Base-by-base conservation (phyloP, 2,797 vertebrate genomes). In the Falco peregrinus region DNA sequence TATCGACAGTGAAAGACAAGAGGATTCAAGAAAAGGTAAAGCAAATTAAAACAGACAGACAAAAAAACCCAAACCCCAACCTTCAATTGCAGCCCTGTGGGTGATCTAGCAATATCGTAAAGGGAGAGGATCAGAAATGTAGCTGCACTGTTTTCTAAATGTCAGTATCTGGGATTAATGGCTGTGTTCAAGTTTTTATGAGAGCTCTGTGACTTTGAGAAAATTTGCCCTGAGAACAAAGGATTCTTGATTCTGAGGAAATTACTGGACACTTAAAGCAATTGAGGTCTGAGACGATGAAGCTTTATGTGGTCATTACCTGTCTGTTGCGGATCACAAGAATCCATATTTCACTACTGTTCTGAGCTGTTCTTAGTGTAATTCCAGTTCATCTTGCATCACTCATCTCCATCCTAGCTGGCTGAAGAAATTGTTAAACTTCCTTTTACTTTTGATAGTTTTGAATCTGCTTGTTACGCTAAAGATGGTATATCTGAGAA, bases 21-120 rank as follows among this genome's bases (percentile, higher is more conserved):
- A 96, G 70, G 93, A 92, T 83, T 4, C 96, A 94, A 96, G 95
- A 96, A 63, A 97, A 98, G 97, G 98, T 98, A 98, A 94, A 91
- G 20, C 39, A 90, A 82, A 76, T 57, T 18, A 0, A 47, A 65
- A 19, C 15, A 26, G n/a, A 47, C 43, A 16, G 19, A 14, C 8
- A 17, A 21, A 3, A 4, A 45, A 45, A 19, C 45, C 45, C 17
- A 45, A 45, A 45, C 17, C 45, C 45, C 17, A 18, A 19, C 45
- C 31, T 70, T 73, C 21, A 64, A 0, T 5, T 90, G 35, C 59
- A 89, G 71, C 12, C 29, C 39, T 63, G 39, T 48, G 64, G 33
- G 24, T 88, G 51, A 80, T 60, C n/a, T 53, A 79, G 45, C 74
- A 87, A 0, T 67, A 45, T 53, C 71, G 82, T 87, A 71, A 77